phyloP scores from a whole-genome alignment of 2,888 invertebrate species.

The Embidobia sp. region DNA sequence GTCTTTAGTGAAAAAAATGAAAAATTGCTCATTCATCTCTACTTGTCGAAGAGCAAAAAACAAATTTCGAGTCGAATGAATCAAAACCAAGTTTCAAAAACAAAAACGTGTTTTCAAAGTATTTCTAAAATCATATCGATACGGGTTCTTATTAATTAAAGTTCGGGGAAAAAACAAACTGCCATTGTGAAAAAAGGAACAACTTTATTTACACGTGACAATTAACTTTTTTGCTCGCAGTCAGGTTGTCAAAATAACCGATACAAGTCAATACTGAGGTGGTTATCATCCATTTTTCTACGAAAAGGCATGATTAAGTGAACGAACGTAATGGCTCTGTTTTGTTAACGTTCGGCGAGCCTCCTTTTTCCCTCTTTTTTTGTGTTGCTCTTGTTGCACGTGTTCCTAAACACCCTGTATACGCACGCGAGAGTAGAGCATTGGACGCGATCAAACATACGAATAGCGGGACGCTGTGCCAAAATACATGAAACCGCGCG shows the following conservation, averaged over 20 bases:
- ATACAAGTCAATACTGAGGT: not conserved
- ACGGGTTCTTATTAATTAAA: too few species aligned
- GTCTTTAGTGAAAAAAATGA: too few species aligned
- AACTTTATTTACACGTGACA: too few species aligned
- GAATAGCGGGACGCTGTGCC: conserved; percentile 79
- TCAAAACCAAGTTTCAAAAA: too few species aligned
- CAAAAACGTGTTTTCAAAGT: too few species aligned
- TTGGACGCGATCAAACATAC: conserved; percentile 80
- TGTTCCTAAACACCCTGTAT: conserved; percentile 68
- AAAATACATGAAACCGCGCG: conserved; percentile 69
- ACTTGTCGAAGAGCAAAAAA: too few species aligned
- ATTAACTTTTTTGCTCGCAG: too few species aligned
- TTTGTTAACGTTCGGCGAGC: conserved; percentile 33
- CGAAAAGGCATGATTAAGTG: conserved; percentile 47
- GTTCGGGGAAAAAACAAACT: too few species aligned
- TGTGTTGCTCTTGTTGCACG: conserved; percentile 58
- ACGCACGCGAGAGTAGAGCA: conserved; percentile 67
- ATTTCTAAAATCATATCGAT: too few species aligned
- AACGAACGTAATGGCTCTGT: conserved; percentile 52
- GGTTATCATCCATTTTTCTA: conserved; percentile 27
- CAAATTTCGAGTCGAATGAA: too few species aligned
- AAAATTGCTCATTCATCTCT: too few species aligned
- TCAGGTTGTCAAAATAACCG: not conserved
- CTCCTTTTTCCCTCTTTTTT: conserved; percentile 20
- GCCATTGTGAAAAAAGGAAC: too few species aligned